These are phyloP conservation scores for Pristionchus pacificus DNA, from an alignment of 1,140 invertebrate species.

Conservation along the genomic window DNA sequence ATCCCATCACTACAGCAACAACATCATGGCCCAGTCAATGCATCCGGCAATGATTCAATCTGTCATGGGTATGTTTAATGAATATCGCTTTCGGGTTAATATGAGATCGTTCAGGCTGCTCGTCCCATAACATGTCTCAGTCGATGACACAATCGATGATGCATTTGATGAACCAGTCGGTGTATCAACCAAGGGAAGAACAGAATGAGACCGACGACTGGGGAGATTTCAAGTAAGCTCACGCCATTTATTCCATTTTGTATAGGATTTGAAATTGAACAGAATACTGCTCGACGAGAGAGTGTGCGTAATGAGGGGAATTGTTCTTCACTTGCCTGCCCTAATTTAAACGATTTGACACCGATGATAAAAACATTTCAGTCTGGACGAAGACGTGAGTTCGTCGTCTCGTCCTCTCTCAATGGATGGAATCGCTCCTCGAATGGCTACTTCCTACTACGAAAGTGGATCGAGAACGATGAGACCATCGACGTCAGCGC, in stretches of 20 bases:
- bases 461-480: background rate
- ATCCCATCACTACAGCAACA: slow-evolving; percentile 8
- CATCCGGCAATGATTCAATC: background rate
- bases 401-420: background rate
- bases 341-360: too few relatives aligned
- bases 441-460: background rate
- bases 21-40: slow-evolving; percentile 16
- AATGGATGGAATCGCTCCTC: background rate
- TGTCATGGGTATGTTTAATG: slow-evolving; percentile 4
- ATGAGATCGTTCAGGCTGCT: slow-evolving; percentile 1
- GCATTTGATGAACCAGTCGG: slow-evolving; percentile 16
- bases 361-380: slow-evolving; percentile 7
- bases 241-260: background rate
- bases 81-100: background rate
- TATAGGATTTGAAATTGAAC: background rate
- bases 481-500: background rate
- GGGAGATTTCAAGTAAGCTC: slow-evolving; percentile 28
- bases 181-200: slow-evolving; percentile 7
- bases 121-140: background rate
- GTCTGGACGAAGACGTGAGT: slow-evolving; percentile 23
- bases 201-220: slow-evolving; percentile 18
- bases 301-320: too few relatives aligned
- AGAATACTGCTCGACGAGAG: too few relatives aligned
- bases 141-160: slow-evolving; percentile 21
- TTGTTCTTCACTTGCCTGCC: too few relatives aligned